Conservation (phyloP, 2,113 vertebrate species). For the Eonycteris spelaea region DNA sequence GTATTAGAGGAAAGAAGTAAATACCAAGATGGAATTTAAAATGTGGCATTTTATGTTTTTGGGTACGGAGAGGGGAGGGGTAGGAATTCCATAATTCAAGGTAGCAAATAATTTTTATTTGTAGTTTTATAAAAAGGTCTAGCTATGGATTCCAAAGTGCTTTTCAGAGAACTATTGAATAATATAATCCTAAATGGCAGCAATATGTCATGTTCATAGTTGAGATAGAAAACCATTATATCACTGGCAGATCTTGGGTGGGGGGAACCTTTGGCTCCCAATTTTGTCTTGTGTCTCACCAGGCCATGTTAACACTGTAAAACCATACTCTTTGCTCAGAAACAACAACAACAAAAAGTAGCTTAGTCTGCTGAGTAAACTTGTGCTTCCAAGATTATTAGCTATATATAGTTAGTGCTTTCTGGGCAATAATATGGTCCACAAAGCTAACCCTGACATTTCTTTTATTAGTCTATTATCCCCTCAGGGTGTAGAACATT, state of each 20-base stretch:
- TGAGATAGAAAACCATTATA: not conserved
- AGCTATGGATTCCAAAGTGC: slow-evolving; percentile 60
- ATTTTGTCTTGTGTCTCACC: not conserved
- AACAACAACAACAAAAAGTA: not conserved
- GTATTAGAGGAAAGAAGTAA: slow-evolving; percentile 7
- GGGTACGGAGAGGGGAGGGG: not conserved
- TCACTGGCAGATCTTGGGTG: not conserved
- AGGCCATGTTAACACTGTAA: slow-evolving; percentile 29
- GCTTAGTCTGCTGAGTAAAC: slow-evolving; percentile 52
- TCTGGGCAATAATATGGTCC: slow-evolving; percentile 27
- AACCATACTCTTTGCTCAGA: slow-evolving; percentile 33
- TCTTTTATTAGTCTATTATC: slow-evolving; percentile 68
- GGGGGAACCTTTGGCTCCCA: not conserved
- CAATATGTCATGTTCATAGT: not conserved
- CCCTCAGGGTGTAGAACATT: slow-evolving; percentile 83
- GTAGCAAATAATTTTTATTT: slow-evolving; percentile 47
- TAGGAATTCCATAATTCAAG: slow-evolving; percentile 20
- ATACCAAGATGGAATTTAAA: slow-evolving; percentile 21
- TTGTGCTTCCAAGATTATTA: slow-evolving; percentile 69
- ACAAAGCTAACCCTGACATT: slow-evolving; percentile 58
- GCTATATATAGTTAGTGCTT: slow-evolving; percentile 59
- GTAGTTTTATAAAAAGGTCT: slow-evolving; percentile 44
- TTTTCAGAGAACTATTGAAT: slow-evolving; percentile 52
- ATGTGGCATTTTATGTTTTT: slow-evolving; percentile 38
- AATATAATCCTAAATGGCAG: slow-evolving; percentile 15